Percentiles rank a stretch among this genome's conserved stretches.
Evolutionary conservation across 2,888 invertebrate species (phyloP).

Genomic region (Tachina fera): DNA sequence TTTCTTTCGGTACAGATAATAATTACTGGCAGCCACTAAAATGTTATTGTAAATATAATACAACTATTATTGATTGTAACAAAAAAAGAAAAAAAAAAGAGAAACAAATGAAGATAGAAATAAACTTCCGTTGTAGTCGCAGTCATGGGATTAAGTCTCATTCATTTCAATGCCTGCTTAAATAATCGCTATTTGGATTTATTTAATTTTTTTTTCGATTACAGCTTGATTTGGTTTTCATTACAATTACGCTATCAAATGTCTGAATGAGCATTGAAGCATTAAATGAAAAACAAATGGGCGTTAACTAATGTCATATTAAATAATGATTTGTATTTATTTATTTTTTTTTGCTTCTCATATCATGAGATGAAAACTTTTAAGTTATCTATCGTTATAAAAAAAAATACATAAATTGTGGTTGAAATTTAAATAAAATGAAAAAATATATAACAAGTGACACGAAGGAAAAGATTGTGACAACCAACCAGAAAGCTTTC

Average conservation of each 20-base stretch:
- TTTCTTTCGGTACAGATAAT: not conserved
- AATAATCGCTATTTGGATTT: constrained; percentile 45
- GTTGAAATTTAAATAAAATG: not conserved
- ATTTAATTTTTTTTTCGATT: constrained; percentile 20
- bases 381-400: not conserved
- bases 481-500: no score
- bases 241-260: constrained; percentile 56
- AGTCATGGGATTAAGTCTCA: constrained; percentile 46
- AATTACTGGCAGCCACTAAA: constrained; percentile 39
- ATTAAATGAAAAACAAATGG: constrained; percentile 54
- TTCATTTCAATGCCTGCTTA: constrained; percentile 63
- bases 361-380: not conserved
- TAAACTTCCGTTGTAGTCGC: constrained; percentile 53
- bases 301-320: constrained; percentile 63
- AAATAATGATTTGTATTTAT: constrained; percentile 9
- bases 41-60: constrained; percentile 35
- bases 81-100: constrained; percentile 21
- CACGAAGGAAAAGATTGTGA: no score
- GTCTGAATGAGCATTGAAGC: constrained; percentile 64
- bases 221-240: constrained; percentile 44
- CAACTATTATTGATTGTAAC: constrained; percentile 17
- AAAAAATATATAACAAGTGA: not conserved
- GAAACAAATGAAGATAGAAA: not conserved
- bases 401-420: not conserved
- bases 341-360: not conserved